Evolutionary conservation across 2,888 invertebrate genomes (phyloP).

Genomic region (Sycophila texana): DNA sequence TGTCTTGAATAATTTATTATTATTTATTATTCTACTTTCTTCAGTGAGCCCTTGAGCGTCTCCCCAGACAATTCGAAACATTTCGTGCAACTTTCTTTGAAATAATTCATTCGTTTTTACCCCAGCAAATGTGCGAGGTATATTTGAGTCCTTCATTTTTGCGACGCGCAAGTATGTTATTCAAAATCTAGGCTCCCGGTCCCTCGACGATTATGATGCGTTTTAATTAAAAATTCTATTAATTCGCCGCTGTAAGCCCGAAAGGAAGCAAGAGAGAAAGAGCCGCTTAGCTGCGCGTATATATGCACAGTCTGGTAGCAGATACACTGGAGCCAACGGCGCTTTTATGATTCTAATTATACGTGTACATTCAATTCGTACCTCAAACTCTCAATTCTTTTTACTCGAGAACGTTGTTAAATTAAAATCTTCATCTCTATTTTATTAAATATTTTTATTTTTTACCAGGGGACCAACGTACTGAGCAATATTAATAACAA

Average conservation of each 20-base stretch:
- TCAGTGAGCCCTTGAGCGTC: not conserved
- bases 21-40: no score
- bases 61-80: not conserved
- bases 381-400: not conserved
- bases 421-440: no score
- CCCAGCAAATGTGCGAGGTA: not conserved
- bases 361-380: not conserved
- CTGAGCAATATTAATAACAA: no score
- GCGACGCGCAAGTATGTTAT: constrained; percentile 23
- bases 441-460: no score
- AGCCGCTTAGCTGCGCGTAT: constrained; percentile 22
- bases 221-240: constrained; percentile 73
- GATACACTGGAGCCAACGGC: not conserved
- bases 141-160: constrained; percentile 34
- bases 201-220: constrained; percentile 64
- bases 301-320: not conserved
- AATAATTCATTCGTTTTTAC: constrained; percentile 16
- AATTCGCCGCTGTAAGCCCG: constrained; percentile 61
- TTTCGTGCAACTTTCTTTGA: not conserved
- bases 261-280: constrained; percentile 4
- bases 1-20: no score
- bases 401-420: no score
- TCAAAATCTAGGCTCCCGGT: constrained; percentile 6
- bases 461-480: no score
- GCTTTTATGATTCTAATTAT: constrained; percentile 22